Evolutionary conservation across 2,113 vertebrate genomes (phyloP).

Genomic region (Etheostoma spectabile): DNA sequence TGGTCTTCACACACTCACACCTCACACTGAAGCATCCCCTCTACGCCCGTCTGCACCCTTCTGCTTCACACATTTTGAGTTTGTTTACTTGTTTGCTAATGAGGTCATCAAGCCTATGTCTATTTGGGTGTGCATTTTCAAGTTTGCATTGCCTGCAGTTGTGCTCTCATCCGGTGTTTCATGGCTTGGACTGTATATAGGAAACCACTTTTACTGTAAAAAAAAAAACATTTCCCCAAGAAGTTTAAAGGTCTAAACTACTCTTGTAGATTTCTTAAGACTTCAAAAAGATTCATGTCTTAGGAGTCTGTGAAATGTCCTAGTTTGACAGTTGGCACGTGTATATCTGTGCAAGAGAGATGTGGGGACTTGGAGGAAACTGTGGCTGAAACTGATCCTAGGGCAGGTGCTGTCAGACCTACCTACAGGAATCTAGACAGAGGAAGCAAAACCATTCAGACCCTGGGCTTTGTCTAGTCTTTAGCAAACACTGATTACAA

Average conservation of each 20-base stretch:
- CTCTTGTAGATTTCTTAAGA: background rate
- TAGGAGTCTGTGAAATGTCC: conserved; percentile 9
- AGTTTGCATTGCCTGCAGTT: background rate
- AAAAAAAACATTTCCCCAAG: background rate
- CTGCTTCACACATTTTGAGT: conserved; percentile 31
- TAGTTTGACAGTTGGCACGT: conserved; percentile 58
- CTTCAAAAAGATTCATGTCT: background rate
- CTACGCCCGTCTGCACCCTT: rapidly evolving
- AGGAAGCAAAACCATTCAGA: conserved; percentile 70
- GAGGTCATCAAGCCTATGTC: conserved; percentile 2
- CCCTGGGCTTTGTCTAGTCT: background rate
- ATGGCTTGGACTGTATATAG: background rate
- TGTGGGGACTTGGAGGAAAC: conserved; percentile 65
- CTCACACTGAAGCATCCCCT: conserved; percentile 20
- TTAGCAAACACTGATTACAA: conserved; percentile 20
- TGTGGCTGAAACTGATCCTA: conserved; percentile 83
- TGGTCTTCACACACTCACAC: background rate
- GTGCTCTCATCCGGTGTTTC: background rate
- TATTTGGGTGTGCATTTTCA: conserved; percentile 22
- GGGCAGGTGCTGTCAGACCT: conserved; percentile 64
- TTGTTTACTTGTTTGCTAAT: conserved; percentile 25
- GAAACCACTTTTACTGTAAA: background rate
- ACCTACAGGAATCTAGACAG: conserved; percentile 58
- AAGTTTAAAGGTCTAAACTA: background rate
- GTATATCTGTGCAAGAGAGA: conserved; percentile 28